A percentile compares a stretch with the other conserved stretches of the same genome.
phyloP scores from a whole-genome alignment of 2,797 vertebrate species.

The Gymnoscopelus braueri region DNA sequence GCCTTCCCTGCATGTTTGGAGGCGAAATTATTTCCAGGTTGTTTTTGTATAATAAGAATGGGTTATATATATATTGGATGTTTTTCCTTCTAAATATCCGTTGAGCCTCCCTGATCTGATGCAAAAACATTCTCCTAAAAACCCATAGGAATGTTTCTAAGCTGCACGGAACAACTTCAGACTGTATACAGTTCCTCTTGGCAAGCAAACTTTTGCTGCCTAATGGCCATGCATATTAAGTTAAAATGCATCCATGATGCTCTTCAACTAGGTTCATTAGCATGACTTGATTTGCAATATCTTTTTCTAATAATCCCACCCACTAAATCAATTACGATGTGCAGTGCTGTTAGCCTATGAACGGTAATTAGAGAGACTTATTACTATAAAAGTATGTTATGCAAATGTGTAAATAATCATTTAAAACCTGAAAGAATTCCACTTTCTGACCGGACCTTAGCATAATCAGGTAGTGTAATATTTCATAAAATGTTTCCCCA shows the following conservation, averaged over 20 bases:
- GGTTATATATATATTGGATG: too few relatives aligned
- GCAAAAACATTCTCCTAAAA: too few relatives aligned
- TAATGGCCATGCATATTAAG: too few relatives aligned
- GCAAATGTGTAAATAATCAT: constrained; percentile 16
- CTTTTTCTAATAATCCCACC: constrained; percentile 34
- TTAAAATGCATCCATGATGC: constrained; percentile 23
- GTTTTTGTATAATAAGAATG: too few relatives aligned
- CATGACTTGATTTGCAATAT: constrained; percentile 36
- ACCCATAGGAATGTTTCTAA: too few relatives aligned
- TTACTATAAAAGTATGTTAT: constrained; percentile 17
- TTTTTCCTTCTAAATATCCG: too few relatives aligned
- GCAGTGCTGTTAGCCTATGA: constrained; percentile 24
- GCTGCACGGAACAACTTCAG: too few relatives aligned
- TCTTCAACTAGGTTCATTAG: constrained; percentile 26
- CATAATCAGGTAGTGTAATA: too few relatives aligned
- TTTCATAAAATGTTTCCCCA: too few relatives aligned
- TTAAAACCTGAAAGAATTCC: constrained; percentile 14
- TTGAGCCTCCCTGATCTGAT: too few relatives aligned
- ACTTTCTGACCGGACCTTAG: background rate
- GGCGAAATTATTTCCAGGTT: too few relatives aligned
- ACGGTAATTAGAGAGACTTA: constrained; percentile 24
- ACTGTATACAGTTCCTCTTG: too few relatives aligned
- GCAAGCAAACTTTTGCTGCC: constrained; percentile 10
- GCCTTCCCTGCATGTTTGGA: background rate
- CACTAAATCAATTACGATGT: constrained; percentile 40